Evolutionary conservation across 2,888 invertebrate species (phyloP).

Genomic region (Cynaeus angustus): DNA sequence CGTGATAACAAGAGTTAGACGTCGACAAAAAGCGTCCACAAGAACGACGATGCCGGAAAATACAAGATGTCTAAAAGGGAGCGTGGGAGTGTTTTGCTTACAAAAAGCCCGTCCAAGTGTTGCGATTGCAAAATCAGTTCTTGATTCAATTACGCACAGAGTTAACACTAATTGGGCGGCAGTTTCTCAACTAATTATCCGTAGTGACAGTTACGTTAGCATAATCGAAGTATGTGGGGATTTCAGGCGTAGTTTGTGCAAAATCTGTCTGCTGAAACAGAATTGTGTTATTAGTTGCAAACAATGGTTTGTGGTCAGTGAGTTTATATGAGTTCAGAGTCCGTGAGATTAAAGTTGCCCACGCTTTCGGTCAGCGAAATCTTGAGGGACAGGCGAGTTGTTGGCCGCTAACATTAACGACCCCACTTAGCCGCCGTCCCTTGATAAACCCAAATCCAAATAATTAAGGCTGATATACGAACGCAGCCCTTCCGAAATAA

Average conservation of each 20-base stretch:
- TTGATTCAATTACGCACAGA: slow-evolving; percentile 6
- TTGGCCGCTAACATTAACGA: slow-evolving; percentile 52
- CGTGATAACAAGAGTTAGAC: slow-evolving; percentile 35
- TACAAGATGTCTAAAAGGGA: slow-evolving; percentile 32
- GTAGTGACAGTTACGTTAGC: slow-evolving; percentile 21
- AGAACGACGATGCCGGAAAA: slow-evolving; percentile 14
- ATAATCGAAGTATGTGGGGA: slow-evolving; percentile 32
- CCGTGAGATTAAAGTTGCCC: slow-evolving; percentile 63
- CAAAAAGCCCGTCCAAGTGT: slow-evolving; percentile 29
- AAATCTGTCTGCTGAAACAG: slow-evolving; percentile 52
- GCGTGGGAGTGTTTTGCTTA: slow-evolving; percentile 14
- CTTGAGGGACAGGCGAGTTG: slow-evolving; percentile 58
- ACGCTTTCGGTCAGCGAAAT: slow-evolving; percentile 58
- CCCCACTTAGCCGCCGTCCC: slow-evolving; percentile 54
- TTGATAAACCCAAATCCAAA: slow-evolving; percentile 54
- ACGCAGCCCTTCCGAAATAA: slow-evolving; percentile 50
- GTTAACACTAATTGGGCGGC: slow-evolving; percentile 16
- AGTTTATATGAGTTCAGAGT: slow-evolving; percentile 62
- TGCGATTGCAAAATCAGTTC: slow-evolving; percentile 20
- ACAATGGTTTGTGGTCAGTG: slow-evolving; percentile 62
- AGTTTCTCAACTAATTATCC: slow-evolving; percentile 40
- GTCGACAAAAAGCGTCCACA: slow-evolving; percentile 24
- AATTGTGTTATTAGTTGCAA: slow-evolving; percentile 63
- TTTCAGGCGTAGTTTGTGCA: slow-evolving; percentile 24
- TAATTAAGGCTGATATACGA: slow-evolving; percentile 55